phyloP scores from a whole-genome alignment of 30 jellyfish, hydroid and myxozoan species.

The Aurelia sp. region DNA sequence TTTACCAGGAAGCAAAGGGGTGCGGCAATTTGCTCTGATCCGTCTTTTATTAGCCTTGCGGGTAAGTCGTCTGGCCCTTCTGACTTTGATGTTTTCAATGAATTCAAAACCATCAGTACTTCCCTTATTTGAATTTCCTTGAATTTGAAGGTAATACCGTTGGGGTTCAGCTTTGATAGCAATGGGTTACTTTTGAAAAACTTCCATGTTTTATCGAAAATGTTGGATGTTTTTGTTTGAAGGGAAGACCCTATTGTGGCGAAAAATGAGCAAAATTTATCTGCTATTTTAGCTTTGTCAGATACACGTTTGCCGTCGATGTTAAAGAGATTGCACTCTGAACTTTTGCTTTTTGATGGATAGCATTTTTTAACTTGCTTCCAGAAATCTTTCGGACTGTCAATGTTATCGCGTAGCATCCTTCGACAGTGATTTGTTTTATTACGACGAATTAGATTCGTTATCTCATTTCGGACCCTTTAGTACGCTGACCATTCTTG shows the following conservation, averaged over 20 bases:
- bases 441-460: slow-evolving; percentile 62
- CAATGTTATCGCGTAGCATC: slow-evolving; percentile 49
- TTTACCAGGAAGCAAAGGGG: slow-evolving; percentile 51
- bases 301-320: slow-evolving; percentile 39
- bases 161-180: slow-evolving; percentile 45
- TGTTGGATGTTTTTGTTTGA: slow-evolving; percentile 25
- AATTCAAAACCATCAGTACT: slow-evolving; percentile 44
- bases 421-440: slow-evolving; percentile 62
- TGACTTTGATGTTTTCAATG: slow-evolving; percentile 41
- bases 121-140: slow-evolving; percentile 51
- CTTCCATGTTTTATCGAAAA: slow-evolving; percentile 39
- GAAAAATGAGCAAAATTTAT: slow-evolving; percentile 43
- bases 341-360: slow-evolving; percentile 44
- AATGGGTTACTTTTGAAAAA: slow-evolving; percentile 12
- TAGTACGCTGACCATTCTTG: slow-evolving; percentile 21
- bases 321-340: slow-evolving; percentile 31
- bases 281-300: slow-evolving; percentile 58
- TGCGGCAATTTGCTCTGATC: slow-evolving; percentile 60
- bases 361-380: slow-evolving; percentile 59
- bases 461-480: slow-evolving; percentile 43
- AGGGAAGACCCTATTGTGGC: slow-evolving; percentile 60
- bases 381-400: slow-evolving; percentile 60
- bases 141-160: slow-evolving; percentile 35
- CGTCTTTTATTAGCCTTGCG: slow-evolving; percentile 58
- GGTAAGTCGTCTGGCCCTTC: slow-evolving; percentile 48